Conservation (phyloP, 2,888 invertebrate genomes). For the Orgyia antiqua region DNA sequence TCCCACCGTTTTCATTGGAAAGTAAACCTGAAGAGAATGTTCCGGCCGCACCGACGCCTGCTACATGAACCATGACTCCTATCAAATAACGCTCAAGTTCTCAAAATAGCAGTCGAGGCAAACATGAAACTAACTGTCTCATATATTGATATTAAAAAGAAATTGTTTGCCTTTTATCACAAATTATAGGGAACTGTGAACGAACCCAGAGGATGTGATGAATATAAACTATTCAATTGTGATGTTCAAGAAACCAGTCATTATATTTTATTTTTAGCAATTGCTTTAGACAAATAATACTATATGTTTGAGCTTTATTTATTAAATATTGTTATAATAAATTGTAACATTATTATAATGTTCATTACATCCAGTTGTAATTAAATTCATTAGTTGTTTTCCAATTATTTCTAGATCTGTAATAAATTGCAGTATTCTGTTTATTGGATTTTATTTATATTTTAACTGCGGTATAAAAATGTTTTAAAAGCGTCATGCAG, state of each 20-base stretch:
- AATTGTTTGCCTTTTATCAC: slow-evolving; percentile 1
- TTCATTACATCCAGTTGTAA: slow-evolving; percentile 38
- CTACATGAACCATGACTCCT: slow-evolving; percentile 10
- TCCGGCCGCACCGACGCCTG: slow-evolving; percentile 52
- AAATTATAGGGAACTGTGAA: slow-evolving; percentile 3
- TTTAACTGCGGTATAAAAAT: too few relatives aligned
- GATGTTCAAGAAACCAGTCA: slow-evolving; percentile 29
- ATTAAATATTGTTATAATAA: slow-evolving; percentile 33
- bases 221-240: slow-evolving; percentile 17
- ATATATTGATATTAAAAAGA: not conserved
- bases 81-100: not conserved
- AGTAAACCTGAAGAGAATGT: slow-evolving; percentile 87
- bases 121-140: not conserved
- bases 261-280: slow-evolving; percentile 21
- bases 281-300: slow-evolving; percentile 14
- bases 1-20: slow-evolving; percentile 97
- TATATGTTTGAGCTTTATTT: slow-evolving; percentile 35
- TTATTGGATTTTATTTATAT: slow-evolving; percentile 23
- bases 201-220: slow-evolving; percentile 23
- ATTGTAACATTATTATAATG: slow-evolving; percentile 23
- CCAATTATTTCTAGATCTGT: slow-evolving; percentile 59
- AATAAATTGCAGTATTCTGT: slow-evolving; percentile 76
- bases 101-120: not conserved
- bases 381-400: slow-evolving; percentile 53
- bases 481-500: too few relatives aligned